Percentiles rank a stretch among this genome's conserved stretches.
phyloP scores from a whole-genome alignment of 1,140 invertebrate genomes.

The Sminthurides bifidus region DNA sequence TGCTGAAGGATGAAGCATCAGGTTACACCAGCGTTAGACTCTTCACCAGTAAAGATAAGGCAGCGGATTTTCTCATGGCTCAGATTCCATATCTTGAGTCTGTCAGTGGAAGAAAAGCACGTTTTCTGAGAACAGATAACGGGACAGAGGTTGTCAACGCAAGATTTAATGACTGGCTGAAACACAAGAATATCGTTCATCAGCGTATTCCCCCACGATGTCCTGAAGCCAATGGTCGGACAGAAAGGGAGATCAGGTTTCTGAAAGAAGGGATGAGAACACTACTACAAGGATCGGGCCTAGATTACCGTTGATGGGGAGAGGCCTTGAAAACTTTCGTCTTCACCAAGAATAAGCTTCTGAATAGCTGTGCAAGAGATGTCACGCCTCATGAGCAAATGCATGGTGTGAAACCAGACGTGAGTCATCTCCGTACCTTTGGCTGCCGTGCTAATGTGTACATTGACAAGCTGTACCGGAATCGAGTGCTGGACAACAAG shows the following conservation, averaged over 20 bases:
- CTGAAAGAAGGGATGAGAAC: not conserved
- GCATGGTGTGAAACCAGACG: not conserved
- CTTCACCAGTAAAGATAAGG: not conserved
- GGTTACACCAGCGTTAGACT: not conserved
- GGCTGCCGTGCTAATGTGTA: no score
- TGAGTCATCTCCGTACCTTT: no score
- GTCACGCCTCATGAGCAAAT: not conserved
- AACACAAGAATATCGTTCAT: not conserved
- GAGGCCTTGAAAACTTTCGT: not conserved
- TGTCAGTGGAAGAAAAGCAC: not conserved
- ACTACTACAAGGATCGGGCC: not conserved
- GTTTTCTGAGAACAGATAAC: not conserved
- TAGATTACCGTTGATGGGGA: not conserved
- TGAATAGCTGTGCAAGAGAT: not conserved
- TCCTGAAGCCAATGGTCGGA: not conserved
- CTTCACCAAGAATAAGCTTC: not conserved
- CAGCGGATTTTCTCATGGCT: not conserved
- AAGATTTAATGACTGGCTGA: not conserved
- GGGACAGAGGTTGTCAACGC: not conserved
- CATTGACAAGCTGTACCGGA: no score
- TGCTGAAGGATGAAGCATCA: slow-evolving; percentile 3
- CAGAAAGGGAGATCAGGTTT: not conserved
- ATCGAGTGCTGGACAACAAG: no score
- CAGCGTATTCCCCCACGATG: not conserved
- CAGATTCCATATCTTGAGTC: not conserved